Evolutionary conservation across 2,797 vertebrate species (phyloP).

Genomic region (Schizopygopsis malacanthus): DNA sequence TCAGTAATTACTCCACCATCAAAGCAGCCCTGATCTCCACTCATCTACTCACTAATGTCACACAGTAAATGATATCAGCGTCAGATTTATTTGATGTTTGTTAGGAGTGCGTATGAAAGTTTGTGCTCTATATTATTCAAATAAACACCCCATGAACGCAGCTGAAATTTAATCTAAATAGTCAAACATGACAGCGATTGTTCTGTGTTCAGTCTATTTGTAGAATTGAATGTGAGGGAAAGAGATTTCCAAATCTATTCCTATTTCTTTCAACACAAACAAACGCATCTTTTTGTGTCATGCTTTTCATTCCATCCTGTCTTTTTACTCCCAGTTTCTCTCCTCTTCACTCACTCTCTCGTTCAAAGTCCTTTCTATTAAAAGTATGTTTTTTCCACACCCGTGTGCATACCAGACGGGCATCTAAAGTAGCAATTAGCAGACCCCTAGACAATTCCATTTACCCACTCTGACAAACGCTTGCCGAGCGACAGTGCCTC

Average conservation of each 20-base stretch:
- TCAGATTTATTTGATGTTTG: constrained; percentile 21
- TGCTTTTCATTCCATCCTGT: constrained; percentile 32
- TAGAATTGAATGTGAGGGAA: neutral
- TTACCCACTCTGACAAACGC: constrained; percentile 58
- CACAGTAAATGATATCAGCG: constrained; percentile 3
- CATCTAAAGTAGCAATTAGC: constrained; percentile 64
- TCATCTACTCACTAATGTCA: constrained; percentile 26
- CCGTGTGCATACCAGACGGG: constrained; percentile 48
- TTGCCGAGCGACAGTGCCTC: constrained; percentile 6
- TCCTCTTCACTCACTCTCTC: constrained; percentile 2
- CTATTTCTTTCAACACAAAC: neutral
- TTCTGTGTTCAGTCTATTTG: neutral
- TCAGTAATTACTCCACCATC: constrained; percentile 51
- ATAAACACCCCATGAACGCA: neutral
- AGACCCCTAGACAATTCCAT: constrained; percentile 60
- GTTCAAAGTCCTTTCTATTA: constrained; percentile 49
- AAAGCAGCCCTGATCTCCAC: constrained; percentile 42
- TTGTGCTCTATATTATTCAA: constrained; percentile 23
- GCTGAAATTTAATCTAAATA: constrained; percentile 13
- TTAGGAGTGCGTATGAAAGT: constrained; percentile 6
- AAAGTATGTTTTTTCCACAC: constrained; percentile 41
- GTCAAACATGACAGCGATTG: neutral
- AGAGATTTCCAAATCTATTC: constrained; percentile 1
- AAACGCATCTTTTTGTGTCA: neutral
- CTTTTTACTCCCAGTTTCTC: neutral